Evolutionary conservation across 2,888 invertebrate species (phyloP), one percentile per base, ranked within the genome.

Genomic region (Cerastis leucographa): DNA sequence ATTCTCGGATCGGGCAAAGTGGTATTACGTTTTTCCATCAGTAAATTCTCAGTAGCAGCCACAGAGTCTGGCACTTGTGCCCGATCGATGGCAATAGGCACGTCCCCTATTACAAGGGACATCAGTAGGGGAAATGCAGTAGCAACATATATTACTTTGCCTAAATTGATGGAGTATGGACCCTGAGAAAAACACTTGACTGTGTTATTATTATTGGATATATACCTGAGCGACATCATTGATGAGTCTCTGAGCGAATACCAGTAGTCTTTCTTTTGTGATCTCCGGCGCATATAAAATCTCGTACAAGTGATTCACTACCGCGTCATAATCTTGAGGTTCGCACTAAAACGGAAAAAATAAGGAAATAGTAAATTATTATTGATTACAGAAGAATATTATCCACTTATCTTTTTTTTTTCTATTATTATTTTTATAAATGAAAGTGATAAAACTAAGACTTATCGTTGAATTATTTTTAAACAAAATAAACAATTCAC

Each of bases 241-340:
- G 68, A 98, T 97, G 95, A 99, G 97, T 93, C 99, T 98, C 81
- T 98, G 97, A 0, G 98, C 98, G 84, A 98, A 97, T 44, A 98
- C 98, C 88, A 98, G 97, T 66, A 99, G 93, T 82, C 99, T 96
- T 71, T 98, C 98, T 22, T 97, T 97, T 0, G 97, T 98, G 86
- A 99, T 97, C 85, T 97, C 97, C 0, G 98, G 97, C 12, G 97
- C 94, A 89, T 97, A 98, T 49, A 99, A 91, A 46, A 99, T 95
- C 88, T 99, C 98, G 84, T 97, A 97, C 71, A 99, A 93, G 97
- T 98, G 99, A 71, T 97, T 96, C 19, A 99, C 97, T 0, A 98
- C 98, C 82, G 97, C 97, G 25, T 97, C 97, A 91, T 98, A 98
- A 91, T 98, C 98, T 71, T 97, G 96, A 0, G 97, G 97, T 92